A percentile compares a stretch with the other conserved stretches of the same genome.
Evolutionary conservation across 2,113 vertebrate species (phyloP).

Genomic region (Osmerus eperlanus): DNA sequence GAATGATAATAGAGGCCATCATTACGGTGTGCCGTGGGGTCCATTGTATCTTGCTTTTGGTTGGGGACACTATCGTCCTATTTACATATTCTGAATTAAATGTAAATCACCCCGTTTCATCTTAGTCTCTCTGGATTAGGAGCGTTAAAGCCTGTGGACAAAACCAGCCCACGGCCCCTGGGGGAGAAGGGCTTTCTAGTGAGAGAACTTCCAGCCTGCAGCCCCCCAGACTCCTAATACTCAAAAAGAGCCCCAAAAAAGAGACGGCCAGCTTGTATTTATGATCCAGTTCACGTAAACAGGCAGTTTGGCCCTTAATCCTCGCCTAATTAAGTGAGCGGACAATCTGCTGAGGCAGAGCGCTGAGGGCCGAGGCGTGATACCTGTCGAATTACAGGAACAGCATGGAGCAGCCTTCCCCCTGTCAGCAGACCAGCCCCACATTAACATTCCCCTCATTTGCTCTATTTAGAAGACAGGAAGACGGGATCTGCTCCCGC

Average conservation of each 20-base stretch:
- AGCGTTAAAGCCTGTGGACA: conserved; percentile 63
- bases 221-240: conserved; percentile 39
- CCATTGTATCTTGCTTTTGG: conserved; percentile 52
- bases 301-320: conserved; percentile 65
- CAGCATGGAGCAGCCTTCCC: conserved; percentile 54
- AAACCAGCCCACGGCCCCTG: conserved; percentile 44
- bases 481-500: background rate
- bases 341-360: conserved; percentile 51
- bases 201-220: conserved; percentile 46
- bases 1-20: conserved; percentile 63
- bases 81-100: conserved; percentile 78
- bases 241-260: conserved; percentile 48
- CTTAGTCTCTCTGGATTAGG: conserved; percentile 59
- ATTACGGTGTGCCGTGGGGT: conserved; percentile 41
- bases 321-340: conserved; percentile 59
- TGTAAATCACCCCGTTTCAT: conserved; percentile 72
- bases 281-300: conserved; percentile 62
- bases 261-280: conserved; percentile 47
- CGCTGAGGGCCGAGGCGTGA: conserved; percentile 44
- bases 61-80: conserved; percentile 57
- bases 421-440: conserved; percentile 57
- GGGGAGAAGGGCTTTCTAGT: conserved; percentile 49
- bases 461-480: conserved; percentile 32
- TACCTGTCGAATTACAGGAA: conserved; percentile 62
- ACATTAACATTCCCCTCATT: conserved; percentile 55